These are phyloP conservation scores for Glaucopsyche alexis DNA, from an alignment of 2,888 invertebrate genomes.

Conservation along the genomic window DNA sequence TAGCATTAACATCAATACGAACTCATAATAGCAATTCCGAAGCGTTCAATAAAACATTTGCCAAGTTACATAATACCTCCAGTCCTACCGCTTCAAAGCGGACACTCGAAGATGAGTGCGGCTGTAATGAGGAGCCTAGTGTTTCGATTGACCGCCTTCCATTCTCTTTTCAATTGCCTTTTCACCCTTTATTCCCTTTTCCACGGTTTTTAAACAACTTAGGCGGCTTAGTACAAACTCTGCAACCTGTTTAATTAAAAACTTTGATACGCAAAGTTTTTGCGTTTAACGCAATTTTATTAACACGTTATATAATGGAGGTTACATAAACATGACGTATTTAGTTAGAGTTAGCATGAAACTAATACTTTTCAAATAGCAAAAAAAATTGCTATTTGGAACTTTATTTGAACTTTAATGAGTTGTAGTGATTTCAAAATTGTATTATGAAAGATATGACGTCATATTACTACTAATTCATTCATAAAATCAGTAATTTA, in stretches of 20 bases:
- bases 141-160: conserved; percentile 72
- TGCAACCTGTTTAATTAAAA: conserved; percentile 34
- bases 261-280: conserved; percentile 7
- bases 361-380: too few relatives aligned
- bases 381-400: too few relatives aligned
- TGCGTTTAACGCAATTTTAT: neutral
- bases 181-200: conserved; percentile 64
- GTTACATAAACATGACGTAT: neutral
- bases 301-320: too few relatives aligned
- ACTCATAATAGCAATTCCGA: neutral
- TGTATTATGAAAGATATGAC: too few relatives aligned
- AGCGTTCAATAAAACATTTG: conserved; percentile 14
- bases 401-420: too few relatives aligned
- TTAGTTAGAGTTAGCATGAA: too few relatives aligned
- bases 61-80: neutral
- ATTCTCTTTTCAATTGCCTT: conserved; percentile 63
- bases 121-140: conserved; percentile 69
- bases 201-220: conserved; percentile 54
- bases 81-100: conserved; percentile 1
- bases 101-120: conserved; percentile 39
- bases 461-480: too few relatives aligned
- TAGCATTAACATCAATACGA: neutral
- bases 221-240: conserved; percentile 35
- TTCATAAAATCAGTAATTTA: too few relatives aligned
- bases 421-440: too few relatives aligned